phyloP scores from a whole-genome alignment of 2,888 invertebrate species.

The Polydrusus tereticollis region DNA sequence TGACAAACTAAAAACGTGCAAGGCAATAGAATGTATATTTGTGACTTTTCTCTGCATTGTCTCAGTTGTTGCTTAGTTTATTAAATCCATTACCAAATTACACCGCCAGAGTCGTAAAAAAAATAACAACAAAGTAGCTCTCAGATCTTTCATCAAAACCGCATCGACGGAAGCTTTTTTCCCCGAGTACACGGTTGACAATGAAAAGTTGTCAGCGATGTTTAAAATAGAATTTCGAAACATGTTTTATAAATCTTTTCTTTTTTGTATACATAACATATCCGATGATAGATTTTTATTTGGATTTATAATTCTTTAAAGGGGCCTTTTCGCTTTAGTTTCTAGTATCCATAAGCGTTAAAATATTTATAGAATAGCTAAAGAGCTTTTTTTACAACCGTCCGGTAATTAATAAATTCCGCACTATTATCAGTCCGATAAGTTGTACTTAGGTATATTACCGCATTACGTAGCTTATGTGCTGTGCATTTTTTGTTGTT shows the following conservation, averaged over 20 bases:
- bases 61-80: too few species aligned
- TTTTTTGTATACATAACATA: constrained; percentile 25
- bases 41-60: too few species aligned
- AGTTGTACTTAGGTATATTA: too few species aligned
- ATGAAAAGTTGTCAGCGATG: constrained; percentile 42
- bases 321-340: not conserved
- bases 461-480: too few species aligned
- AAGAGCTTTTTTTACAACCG: not conserved
- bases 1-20: too few species aligned
- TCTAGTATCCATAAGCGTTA: not conserved
- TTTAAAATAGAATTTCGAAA: constrained; percentile 36
- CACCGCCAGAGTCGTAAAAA: too few species aligned
- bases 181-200: constrained; percentile 28
- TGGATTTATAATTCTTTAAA: constrained; percentile 11
- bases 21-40: too few species aligned
- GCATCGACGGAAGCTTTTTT: constrained; percentile 29
- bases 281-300: constrained; percentile 27
- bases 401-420: too few species aligned
- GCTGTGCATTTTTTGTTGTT: too few species aligned
- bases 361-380: not conserved
- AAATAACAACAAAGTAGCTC: constrained; percentile 6
- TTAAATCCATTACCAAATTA: too few species aligned
- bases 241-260: constrained; percentile 24
- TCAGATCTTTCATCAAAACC: constrained; percentile 27
- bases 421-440: too few species aligned